phyloP scores from a whole-genome alignment of 1,140 invertebrate species.

The Meloidogyne chitwoodi region DNA sequence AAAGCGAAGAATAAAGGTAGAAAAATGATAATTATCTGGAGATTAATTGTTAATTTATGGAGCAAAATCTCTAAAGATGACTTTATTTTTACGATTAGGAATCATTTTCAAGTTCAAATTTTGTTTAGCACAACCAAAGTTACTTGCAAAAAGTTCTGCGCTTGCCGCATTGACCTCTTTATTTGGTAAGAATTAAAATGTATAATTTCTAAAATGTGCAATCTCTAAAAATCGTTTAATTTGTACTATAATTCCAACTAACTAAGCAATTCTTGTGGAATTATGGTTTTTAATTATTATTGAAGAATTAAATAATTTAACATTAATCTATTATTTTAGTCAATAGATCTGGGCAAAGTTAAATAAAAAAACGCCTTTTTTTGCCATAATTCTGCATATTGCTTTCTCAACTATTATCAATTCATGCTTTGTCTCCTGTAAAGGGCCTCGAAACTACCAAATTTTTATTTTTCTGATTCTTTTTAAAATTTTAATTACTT shows the following conservation, averaged over 20 bases:
- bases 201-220: neutral
- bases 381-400: too few species aligned
- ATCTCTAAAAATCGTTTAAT: too few species aligned
- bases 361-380: too few species aligned
- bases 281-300: too few species aligned
- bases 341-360: too few species aligned
- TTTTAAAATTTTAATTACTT: neutral
- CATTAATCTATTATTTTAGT: too few species aligned
- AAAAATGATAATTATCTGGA: neutral
- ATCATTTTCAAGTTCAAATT: neutral
- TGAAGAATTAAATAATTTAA: too few species aligned
- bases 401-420: too few species aligned
- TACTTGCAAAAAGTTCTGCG: conserved; percentile 32
- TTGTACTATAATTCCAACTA: too few species aligned
- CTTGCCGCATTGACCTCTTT: conserved; percentile 33
- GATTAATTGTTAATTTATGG: neutral
- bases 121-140: conserved; percentile 36
- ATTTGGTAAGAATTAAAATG: conserved; percentile 18
- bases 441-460: neutral
- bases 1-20: conserved; percentile 30
- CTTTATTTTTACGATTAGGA: neutral
- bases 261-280: too few species aligned
- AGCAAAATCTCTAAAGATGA: neutral
- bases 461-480: neutral
- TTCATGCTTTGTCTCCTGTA: too few species aligned